Base-by-base conservation (phyloP, 2,797 vertebrate species). In the Sebastes cheni region DNA sequence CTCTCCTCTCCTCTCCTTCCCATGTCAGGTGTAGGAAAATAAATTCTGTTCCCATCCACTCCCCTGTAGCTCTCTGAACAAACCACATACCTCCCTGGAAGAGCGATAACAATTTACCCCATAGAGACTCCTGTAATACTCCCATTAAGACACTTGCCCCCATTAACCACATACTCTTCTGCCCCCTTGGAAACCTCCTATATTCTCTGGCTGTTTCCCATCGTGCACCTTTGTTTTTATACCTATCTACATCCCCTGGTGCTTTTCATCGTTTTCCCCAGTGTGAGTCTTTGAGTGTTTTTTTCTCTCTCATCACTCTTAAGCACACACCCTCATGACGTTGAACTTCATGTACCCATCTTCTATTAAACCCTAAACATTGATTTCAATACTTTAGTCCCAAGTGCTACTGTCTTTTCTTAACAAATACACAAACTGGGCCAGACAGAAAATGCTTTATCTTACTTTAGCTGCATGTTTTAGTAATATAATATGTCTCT, bases 141-240 rank as follows among this genome's bases (percentile, higher is more conserved):
- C 70, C 79, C 60, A 77, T 79, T 25, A 34, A 67, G 70, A 79
- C 79, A 56, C 67, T 84, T 72, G 67, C 74, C 69, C 77, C 81
- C 61, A 84, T 81, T 82, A 87, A 85, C 68, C 67, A 83, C 86
- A 89, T 92, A 87, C 76, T 89, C 76, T 6, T 66, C 61, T 70
- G 34, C 64, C 80, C 77, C 84, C 88, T 79, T 88, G 76, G 81
- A 90, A 91, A 88, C 86, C 80, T 75, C 42, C 56, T 30, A 36
- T 68, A 55, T 50, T 77, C 59, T 22, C 62, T 75, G 68, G 8
- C 70, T 75, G 56, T 70, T 78, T 77, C 65, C 82, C 71, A 81
- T 85, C 86, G 80, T 89, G 72, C 36, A 23, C 66, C 29, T 54
- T 82, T 81, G 81, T 86, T 75, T 82, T 85, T 79, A 79, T 79